Evolutionary conservation across 1,140 invertebrate species (phyloP).

Genomic region (Yoshiicerus persimilis): DNA sequence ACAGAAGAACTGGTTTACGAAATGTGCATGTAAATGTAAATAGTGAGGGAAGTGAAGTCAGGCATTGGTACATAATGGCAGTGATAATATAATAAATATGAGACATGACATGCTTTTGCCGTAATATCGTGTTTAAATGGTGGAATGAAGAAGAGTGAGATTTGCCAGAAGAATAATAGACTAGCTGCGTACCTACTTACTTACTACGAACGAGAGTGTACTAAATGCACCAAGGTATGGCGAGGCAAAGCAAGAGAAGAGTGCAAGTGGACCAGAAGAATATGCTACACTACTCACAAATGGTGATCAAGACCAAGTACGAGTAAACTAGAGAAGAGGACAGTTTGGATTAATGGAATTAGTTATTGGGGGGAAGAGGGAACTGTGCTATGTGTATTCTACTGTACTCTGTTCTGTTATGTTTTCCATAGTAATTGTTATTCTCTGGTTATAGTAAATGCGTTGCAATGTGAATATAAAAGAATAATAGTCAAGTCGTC

Average conservation of each 20-base stretch:
- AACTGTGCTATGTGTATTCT: background rate
- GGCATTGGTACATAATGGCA: background rate
- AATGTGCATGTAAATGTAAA: no score
- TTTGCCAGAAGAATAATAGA: background rate
- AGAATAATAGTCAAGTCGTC: background rate
- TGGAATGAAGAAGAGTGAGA: constrained; percentile 2
- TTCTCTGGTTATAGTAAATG: background rate
- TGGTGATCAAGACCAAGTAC: background rate
- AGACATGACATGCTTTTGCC: background rate
- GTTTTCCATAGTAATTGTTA: background rate
- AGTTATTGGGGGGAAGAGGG: constrained; percentile 7
- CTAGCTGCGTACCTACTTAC: background rate
- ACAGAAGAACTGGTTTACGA: background rate
- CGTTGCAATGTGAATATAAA: no score
- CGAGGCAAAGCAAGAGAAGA: background rate
- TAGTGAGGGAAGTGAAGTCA: background rate
- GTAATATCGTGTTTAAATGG: background rate
- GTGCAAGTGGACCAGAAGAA: constrained; percentile 11
- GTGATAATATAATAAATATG: background rate
- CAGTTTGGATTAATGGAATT: background rate
- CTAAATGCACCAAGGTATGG: background rate
- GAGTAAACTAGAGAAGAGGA: background rate
- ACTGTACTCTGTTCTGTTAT: background rate
- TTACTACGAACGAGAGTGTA: background rate
- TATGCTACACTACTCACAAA: background rate